Evolutionary conservation across 2,113 vertebrate genomes (phyloP), one percentile per base, ranked within the genome.

Genomic region (Malurus cyaneus): DNA sequence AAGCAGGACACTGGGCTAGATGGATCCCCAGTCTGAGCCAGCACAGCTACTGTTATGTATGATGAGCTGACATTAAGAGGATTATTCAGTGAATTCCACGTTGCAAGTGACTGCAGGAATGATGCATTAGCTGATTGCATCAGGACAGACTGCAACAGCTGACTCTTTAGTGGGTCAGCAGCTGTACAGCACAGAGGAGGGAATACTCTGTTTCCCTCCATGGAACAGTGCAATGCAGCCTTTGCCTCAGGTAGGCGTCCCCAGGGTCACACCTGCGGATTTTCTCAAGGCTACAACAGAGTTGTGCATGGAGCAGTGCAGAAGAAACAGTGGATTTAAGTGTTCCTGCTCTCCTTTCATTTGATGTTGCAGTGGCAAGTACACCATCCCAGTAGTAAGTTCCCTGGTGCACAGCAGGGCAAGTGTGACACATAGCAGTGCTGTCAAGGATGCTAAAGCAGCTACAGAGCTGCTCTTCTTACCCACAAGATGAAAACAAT

Each of bases 41-140:
- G 79, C 54, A 29, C 29, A 83, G 76, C 18, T 62, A 83, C 47
- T 70, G 47, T 54, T 24, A 47, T 1, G 11, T 44, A 59, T 21
- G 76, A 90, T 44, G 24, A 86, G 15, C 54, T 80, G 18, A 36
- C 29, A 39, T 18, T 90, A 92, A 92, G 91, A 93, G 86, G 71
- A 96, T 95, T 90, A 96, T 46, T 19, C 53, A 77, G 81, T 53
- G 71, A 92, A 86, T 88, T 95, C 86, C 54, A 24, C 8, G 39
- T 76, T 94, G 71, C 7, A 3, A 72, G 69, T 54, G 71, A 77
- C 10, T 82, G 60, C 83, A 92, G 64, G 81, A 92, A 90, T 31
- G 42, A 86, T 90, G 67, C 59, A 89, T 80, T 92, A 92, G 82
- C 79, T 86, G 74, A 92, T 42, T 77, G 54, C 62, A 50, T 18